These are phyloP conservation scores for Glossosoma conforme DNA, from an alignment of 1,140 invertebrate genomes.

Conservation along the genomic window DNA sequence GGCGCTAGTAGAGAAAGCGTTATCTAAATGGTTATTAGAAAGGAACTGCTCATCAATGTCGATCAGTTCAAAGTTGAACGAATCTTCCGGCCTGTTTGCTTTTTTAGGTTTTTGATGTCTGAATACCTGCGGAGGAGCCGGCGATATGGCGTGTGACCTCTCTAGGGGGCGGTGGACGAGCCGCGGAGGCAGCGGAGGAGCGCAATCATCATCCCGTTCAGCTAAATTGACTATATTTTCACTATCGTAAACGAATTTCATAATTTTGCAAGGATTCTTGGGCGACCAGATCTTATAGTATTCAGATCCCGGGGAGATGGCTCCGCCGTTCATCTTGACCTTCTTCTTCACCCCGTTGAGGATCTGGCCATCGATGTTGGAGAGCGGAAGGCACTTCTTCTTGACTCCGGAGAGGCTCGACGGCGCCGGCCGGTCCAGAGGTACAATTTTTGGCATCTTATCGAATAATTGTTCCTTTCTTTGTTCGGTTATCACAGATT, in stretches of 20 bases:
- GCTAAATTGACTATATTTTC: constrained; percentile 47
- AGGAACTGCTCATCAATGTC: constrained; percentile 62
- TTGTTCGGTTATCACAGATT: constrained; percentile 32
- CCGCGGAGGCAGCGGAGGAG: constrained; percentile 46
- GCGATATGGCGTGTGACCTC: constrained; percentile 54
- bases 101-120: constrained; percentile 57
- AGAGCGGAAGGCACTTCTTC: constrained; percentile 47
- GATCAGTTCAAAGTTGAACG: constrained; percentile 72
- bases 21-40: constrained; percentile 11
- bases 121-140: constrained; percentile 50
- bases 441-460: constrained; percentile 19
- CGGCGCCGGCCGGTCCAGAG: constrained; percentile 8
- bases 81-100: constrained; percentile 59
- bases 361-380: constrained; percentile 39
- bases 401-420: constrained; percentile 38
- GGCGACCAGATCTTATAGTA: constrained; percentile 59
- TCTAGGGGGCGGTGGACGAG: constrained; percentile 58
- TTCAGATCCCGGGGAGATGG: constrained; percentile 52
- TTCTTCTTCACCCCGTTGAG: constrained; percentile 48
- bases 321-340: constrained; percentile 42
- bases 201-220: constrained; percentile 45
- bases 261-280: constrained; percentile 52
- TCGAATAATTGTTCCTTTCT: constrained; percentile 6
- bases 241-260: constrained; percentile 51
- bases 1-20: background rate